Conservation (phyloP, 2,888 invertebrate species). For the Cryptus viduatorius region DNA sequence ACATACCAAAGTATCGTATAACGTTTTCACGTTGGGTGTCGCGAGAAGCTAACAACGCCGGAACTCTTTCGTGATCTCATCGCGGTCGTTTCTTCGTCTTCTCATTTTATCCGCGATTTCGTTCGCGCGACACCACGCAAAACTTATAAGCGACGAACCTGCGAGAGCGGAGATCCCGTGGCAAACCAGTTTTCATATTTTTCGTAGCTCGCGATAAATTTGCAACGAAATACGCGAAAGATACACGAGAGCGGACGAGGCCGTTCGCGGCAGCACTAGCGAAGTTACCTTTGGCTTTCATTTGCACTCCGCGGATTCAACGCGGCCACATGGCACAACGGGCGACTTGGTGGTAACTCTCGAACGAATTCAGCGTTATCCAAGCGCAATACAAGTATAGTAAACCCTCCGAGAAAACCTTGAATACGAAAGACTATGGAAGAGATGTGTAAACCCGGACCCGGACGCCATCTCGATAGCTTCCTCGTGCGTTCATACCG, state of each 20-base stretch:
- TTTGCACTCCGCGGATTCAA: not conserved
- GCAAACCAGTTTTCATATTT: conserved; percentile 81
- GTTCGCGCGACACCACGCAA: not conserved
- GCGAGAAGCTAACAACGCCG: conserved; percentile 18
- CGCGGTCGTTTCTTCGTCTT: conserved; percentile 11
- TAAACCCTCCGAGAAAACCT: conserved; percentile 9
- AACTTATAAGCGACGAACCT: conserved; percentile 51
- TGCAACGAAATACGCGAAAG: conserved; percentile 75
- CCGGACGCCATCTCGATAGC: conserved; percentile 23
- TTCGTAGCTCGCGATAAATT: conserved; percentile 77
- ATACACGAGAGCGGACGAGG: conserved; percentile 67
- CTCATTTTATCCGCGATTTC: not conserved
- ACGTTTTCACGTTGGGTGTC: conserved; percentile 12
- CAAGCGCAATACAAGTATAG: not conserved
- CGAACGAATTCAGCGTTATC: conserved; percentile 18
- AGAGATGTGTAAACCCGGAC: conserved; percentile 2
- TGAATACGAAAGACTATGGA: conserved; percentile 13
- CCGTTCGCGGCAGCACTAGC: not conserved
- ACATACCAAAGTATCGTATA: conserved; percentile 34
- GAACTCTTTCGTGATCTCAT: conserved; percentile 52
- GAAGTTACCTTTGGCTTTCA: no score
- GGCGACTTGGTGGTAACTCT: no score
- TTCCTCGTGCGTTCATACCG: not conserved
- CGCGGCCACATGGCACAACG: no score
- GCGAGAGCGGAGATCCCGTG: conserved; percentile 71